phyloP scores from a whole-genome alignment of 2,113 vertebrate genomes.

The Merops nubicus region DNA sequence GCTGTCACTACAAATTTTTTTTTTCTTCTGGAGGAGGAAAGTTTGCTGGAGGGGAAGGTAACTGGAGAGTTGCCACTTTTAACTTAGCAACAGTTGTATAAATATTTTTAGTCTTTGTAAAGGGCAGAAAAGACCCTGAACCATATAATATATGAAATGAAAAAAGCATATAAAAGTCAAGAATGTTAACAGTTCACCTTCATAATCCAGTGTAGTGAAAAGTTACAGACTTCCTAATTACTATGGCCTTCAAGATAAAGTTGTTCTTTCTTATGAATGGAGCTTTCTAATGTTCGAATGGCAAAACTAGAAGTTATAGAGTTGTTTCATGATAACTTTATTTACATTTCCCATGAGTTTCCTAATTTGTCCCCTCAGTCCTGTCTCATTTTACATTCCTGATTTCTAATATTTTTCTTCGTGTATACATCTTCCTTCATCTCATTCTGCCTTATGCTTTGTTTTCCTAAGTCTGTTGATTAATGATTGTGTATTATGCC shows the following conservation, averaged over 20 bases:
- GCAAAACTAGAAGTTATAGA: neutral
- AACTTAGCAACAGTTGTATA: neutral
- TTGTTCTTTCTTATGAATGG: neutral
- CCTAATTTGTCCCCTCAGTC: neutral
- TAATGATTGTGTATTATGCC: neutral
- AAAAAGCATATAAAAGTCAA: neutral
- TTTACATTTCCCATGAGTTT: neutral
- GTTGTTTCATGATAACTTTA: neutral
- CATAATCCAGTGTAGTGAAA: neutral
- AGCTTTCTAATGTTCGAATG: neutral
- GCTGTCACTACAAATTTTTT: neutral
- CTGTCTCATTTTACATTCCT: neutral
- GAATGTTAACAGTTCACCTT: neutral
- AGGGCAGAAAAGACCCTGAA: neutral
- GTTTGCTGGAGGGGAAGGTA: neutral
- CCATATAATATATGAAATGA: neutral
- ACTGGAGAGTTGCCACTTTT: neutral
- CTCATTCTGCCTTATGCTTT: neutral
- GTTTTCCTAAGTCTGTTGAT: neutral
- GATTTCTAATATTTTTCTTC: neutral
- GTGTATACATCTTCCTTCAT: neutral
- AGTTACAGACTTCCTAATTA: neutral
- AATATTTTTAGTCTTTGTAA: neutral
- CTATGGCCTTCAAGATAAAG: neutral
- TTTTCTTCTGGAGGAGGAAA: neutral